Conservation (phyloP, 1,140 invertebrate genomes). For the Lordiphosa mommai region DNA sequence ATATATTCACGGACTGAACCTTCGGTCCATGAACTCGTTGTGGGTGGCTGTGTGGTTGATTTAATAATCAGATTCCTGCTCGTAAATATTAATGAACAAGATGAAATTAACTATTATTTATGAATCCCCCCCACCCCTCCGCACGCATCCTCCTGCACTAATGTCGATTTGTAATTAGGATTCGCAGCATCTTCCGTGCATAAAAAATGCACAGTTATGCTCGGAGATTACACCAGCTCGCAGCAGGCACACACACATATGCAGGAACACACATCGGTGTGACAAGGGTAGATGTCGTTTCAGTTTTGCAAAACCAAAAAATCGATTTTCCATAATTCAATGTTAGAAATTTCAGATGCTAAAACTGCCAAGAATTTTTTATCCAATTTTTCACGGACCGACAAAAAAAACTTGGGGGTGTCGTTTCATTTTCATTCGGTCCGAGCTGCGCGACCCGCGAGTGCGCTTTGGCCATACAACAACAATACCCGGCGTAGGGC, state of each 20-base stretch:
- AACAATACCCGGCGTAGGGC: constrained; percentile 22
- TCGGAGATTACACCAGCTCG: neutral
- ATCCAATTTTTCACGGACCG: constrained; percentile 71
- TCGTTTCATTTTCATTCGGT: constrained; percentile 19
- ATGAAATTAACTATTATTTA: constrained; percentile 8
- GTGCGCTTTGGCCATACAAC: constrained; percentile 13
- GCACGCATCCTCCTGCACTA: neutral
- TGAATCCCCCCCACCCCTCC: neutral
- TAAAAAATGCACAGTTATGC: neutral
- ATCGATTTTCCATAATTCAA: constrained; percentile 76
- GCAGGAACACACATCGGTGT: neutral
- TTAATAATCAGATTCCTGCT: constrained; percentile 4
- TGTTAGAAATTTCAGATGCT: constrained; percentile 73
- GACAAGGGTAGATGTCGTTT: constrained; percentile 35
- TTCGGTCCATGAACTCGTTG: neutral
- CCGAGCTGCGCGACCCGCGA: constrained; percentile 1
- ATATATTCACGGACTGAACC: neutral
- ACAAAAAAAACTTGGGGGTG: constrained; percentile 64
- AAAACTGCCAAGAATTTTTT: constrained; percentile 73
- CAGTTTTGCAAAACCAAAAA: constrained; percentile 57
- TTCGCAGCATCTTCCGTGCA: too few relatives aligned
- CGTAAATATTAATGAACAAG: constrained; percentile 14
- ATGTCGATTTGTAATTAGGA: too few relatives aligned
- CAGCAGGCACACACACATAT: neutral
- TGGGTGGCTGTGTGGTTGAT: neutral